Base-by-base conservation (phyloP, 64 coral and sea anemone species). In the Anthopleura sola region DNA sequence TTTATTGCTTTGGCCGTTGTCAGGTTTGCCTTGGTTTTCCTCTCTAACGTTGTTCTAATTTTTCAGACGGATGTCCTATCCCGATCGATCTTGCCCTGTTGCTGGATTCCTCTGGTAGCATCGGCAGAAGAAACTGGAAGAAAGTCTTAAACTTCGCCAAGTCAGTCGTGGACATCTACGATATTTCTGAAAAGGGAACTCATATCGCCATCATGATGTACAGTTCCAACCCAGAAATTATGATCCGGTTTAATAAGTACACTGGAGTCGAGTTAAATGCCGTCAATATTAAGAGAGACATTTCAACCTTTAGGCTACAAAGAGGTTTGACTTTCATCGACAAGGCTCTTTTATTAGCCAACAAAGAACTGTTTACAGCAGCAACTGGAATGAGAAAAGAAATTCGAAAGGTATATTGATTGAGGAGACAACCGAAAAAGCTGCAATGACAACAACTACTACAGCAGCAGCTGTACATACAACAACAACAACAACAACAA, bases 81-180 rank as follows among this genome's bases (percentile, higher is more conserved):
- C 84, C 84, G 0, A 23, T 94, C 6, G 92, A 94, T 47, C 81
- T 94, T 58, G 92, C 88, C 3, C 50, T 90, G 29, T 49, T 94
- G 34, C 60, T 94, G 5, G 92, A 94, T 19, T 36, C 84, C 1
- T 94, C 92, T 8, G 88, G 88, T 2, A 94, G 92, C 53, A 87
- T 94, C 29, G 54, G 88, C 20, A 37, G 53, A 36, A 37, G 80
- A 18, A 78, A 94, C 36, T 94, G 85, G 49, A 10, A 6, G 20
- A 87, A 39, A 32, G 36, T 90, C 13, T 37, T 7, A 31, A 31
- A 36, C 0, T 94, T 94, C 26, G 57, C 81, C 26, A 75, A 87
- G 39, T 16, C 60, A 0, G 60, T 94, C 13, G 39, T 94, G 9
- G 84, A 86, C 20, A 50, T 49, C 6, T 84, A 88, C 37, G 85